phyloP scores from a whole-genome alignment of 2,888 invertebrate species.

The Endotricha flammealis region DNA sequence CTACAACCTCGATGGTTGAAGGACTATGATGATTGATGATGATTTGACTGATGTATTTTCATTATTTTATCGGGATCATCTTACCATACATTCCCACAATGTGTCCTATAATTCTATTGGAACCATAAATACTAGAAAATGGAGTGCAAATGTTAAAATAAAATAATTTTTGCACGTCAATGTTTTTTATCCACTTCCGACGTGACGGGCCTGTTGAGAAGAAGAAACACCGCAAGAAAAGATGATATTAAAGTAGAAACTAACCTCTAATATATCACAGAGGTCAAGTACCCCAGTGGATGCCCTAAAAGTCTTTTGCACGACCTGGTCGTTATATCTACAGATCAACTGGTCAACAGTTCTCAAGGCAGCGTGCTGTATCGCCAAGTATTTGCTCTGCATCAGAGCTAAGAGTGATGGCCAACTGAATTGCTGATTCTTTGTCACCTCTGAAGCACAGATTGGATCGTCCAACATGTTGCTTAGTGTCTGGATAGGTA shows the following conservation, averaged over 20 bases:
- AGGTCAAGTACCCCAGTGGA: conserved; percentile 69
- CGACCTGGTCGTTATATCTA: conserved; percentile 59
- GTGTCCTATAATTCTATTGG: too few species aligned
- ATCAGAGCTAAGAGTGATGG: conserved; percentile 61
- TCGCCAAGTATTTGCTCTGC: conserved; percentile 67
- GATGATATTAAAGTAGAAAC: too few species aligned
- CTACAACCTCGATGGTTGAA: too few species aligned
- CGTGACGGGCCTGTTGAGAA: too few species aligned
- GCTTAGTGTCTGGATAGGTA: conserved; percentile 48
- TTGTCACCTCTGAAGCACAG: conserved; percentile 63
- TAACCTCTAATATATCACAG: conserved; percentile 72
- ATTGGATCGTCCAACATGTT: conserved; percentile 72
- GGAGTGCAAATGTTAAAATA: too few species aligned
- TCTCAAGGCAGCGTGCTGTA: conserved; percentile 67
- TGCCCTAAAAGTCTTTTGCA: conserved; percentile 68
- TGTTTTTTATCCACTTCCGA: too few species aligned
- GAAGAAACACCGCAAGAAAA: too few species aligned
- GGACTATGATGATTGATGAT: too few species aligned
- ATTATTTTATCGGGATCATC: too few species aligned
- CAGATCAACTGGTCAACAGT: conserved; percentile 66
- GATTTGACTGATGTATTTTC: too few species aligned
- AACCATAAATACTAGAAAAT: not conserved
- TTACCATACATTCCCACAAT: too few species aligned
- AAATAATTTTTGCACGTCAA: too few species aligned
- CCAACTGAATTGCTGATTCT: conserved; percentile 70